phyloP scores from a whole-genome alignment of 2,797 vertebrate genomes.

The Cottoperca gobio region DNA sequence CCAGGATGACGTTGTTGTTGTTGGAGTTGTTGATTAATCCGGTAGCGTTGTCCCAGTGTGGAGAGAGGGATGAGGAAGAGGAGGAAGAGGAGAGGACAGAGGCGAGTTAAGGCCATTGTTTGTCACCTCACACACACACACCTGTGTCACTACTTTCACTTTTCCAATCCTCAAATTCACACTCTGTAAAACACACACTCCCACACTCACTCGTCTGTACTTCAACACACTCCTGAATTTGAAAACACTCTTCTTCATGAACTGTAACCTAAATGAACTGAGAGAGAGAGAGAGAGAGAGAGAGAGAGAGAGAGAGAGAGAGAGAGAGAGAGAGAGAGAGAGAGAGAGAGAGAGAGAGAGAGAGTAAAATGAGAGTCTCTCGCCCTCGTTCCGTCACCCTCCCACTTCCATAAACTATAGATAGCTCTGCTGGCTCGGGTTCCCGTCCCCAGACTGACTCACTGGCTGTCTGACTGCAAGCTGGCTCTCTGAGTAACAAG shows the following conservation, averaged over 20 bases:
- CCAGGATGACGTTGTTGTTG: conserved; percentile 62
- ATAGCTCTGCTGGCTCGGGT: conserved; percentile 81
- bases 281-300: conserved; percentile 5
- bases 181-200: conserved; percentile 6
- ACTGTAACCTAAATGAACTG: conserved; percentile 46
- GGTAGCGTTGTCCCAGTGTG: conserved; percentile 74
- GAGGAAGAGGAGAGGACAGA: conserved; percentile 74
- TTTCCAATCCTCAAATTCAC: conserved; percentile 10
- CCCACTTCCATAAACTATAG: conserved; percentile 82
- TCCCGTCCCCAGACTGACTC: conserved; percentile 75
- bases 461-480: conserved; percentile 44
- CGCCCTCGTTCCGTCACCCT: conserved; percentile 56
- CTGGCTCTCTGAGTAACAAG: conserved; percentile 17
- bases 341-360: conserved; percentile 15
- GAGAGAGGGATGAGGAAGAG: conserved; percentile 72
- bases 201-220: conserved; percentile 21
- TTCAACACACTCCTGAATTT: conserved; percentile 27
- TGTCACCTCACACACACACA: conserved; percentile 37
- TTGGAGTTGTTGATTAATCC: conserved; percentile 66
- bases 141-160: conserved; percentile 44
- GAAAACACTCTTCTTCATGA: conserved; percentile 38
- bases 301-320: conserved; percentile 31
- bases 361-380: conserved; percentile 55
- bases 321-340: conserved; percentile 27
- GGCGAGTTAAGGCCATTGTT: conserved; percentile 79